Percentiles rank a stretch among this genome's conserved stretches.
Conservation (phyloP, 2,888 invertebrate genomes). For the Calameuta pallipes region DNA sequence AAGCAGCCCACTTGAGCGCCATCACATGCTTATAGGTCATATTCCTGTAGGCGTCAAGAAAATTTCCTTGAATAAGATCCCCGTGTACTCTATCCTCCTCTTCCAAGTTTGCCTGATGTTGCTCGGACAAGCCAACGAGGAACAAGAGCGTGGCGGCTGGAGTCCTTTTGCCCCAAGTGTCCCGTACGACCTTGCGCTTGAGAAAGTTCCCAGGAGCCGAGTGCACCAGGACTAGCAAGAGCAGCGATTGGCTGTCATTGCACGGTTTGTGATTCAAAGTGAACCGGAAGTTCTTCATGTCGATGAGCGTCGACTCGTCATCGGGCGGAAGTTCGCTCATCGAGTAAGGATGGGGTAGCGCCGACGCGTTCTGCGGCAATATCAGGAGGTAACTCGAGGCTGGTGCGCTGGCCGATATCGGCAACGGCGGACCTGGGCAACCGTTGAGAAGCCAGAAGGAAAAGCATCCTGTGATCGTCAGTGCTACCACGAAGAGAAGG, state of each 20-base stretch:
- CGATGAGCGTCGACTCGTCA: slow-evolving; percentile 58
- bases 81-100: slow-evolving; percentile 59
- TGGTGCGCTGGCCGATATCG: slow-evolving; percentile 32
- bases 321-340: slow-evolving; percentile 51
- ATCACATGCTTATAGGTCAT: slow-evolving; percentile 71
- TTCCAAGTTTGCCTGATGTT: slow-evolving; percentile 57
- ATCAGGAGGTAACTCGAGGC: slow-evolving; percentile 45
- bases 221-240: slow-evolving; percentile 66
- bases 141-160: slow-evolving; percentile 61
- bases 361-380: slow-evolving; percentile 44
- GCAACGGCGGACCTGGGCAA: slow-evolving; percentile 34
- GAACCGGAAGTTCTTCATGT: slow-evolving; percentile 73
- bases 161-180: slow-evolving; percentile 65
- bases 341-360: slow-evolving; percentile 41
- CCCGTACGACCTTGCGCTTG: slow-evolving; percentile 64
- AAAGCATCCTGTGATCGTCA: slow-evolving; percentile 52
- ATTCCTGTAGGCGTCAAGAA: slow-evolving; percentile 69
- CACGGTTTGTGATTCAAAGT: slow-evolving; percentile 72
- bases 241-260: slow-evolving; percentile 61
- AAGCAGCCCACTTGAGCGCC: slow-evolving; percentile 69
- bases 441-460: slow-evolving; percentile 54
- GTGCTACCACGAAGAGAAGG: slow-evolving; percentile 47
- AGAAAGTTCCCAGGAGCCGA: slow-evolving; percentile 66
- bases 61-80: slow-evolving; percentile 70
- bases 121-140: slow-evolving; percentile 61